A percentile compares a stretch with the other conserved stretches of the same genome.
phyloP scores from a whole-genome alignment of 2,797 vertebrate species.

The Onychomys torridus region DNA sequence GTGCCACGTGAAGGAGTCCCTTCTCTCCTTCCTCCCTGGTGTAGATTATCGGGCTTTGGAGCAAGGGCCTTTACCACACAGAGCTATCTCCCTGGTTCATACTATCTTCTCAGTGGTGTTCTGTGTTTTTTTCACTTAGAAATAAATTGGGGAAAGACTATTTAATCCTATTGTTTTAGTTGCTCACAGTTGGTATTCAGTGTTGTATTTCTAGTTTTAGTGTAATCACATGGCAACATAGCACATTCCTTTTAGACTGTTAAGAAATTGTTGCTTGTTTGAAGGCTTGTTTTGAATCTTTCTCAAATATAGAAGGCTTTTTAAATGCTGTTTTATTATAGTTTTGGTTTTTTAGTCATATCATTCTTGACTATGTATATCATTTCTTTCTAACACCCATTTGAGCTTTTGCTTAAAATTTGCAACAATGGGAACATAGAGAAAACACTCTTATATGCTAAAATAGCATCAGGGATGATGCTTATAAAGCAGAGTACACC shows the following conservation, averaged over 20 bases:
- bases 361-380: not conserved
- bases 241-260: slow-evolving; percentile 16
- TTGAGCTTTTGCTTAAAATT: slow-evolving; percentile 40
- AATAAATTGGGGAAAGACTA: slow-evolving; percentile 21
- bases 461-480: slow-evolving; percentile 23
- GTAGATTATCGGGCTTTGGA: not conserved
- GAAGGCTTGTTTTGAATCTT: slow-evolving; percentile 36
- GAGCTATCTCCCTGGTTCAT: not conserved
- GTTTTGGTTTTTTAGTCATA: not conserved
- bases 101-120: not conserved
- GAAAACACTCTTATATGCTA: slow-evolving; percentile 35
- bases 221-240: slow-evolving; percentile 19
- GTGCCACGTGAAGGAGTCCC: not conserved
- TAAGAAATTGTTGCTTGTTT: slow-evolving; percentile 47
- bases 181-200: not conserved
- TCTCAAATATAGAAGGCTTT: not conserved
- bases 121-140: not conserved
- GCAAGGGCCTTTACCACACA: not conserved
- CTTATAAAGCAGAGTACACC: not conserved
- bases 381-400: not conserved
- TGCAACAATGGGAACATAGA: not conserved
- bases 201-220: slow-evolving; percentile 5
- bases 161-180: slow-evolving; percentile 10
- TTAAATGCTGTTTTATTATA: not conserved
- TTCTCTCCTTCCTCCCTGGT: not conserved